Percentiles rank a stretch among this genome's conserved stretches.
Evolutionary conservation across 2,797 vertebrate genomes (phyloP).

Genomic region (Phaenicophaeus curvirostris): DNA sequence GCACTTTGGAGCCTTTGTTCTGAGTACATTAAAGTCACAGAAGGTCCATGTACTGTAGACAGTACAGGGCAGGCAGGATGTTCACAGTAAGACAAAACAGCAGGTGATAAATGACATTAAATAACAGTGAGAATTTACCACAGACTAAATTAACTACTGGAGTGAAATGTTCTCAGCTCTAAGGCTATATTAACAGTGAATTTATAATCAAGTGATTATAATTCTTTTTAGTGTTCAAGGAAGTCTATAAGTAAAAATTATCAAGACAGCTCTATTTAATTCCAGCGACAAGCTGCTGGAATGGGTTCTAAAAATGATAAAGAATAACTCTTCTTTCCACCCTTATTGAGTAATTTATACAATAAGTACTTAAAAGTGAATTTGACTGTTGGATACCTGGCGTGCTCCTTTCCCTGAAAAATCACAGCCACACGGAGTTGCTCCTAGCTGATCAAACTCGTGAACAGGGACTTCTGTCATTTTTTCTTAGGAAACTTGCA

Average conservation of each 20-base stretch:
- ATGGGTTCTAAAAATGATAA: slow-evolving; percentile 47
- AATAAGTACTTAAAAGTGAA: slow-evolving; percentile 39
- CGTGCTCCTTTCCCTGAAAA: not conserved
- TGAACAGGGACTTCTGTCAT: not conserved
- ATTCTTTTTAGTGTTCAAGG: slow-evolving; percentile 75
- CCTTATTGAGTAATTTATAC: slow-evolving; percentile 64
- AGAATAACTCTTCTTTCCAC: slow-evolving; percentile 58
- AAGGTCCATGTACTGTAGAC: slow-evolving; percentile 84
- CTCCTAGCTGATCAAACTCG: not conserved
- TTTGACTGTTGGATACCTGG: slow-evolving; percentile 31
- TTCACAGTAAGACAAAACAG: slow-evolving; percentile 86
- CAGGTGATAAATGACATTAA: slow-evolving; percentile 88
- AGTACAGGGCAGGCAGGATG: slow-evolving; percentile 83
- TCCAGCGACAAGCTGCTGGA: slow-evolving; percentile 70
- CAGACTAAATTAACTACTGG: slow-evolving; percentile 83
- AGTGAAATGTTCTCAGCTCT: slow-evolving; percentile 81
- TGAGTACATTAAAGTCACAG: slow-evolving; percentile 85
- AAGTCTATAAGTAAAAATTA: slow-evolving; percentile 79
- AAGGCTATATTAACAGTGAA: slow-evolving; percentile 84
- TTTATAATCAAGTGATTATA: slow-evolving; percentile 83
- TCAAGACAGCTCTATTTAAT: slow-evolving; percentile 78
- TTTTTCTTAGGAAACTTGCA: slow-evolving; percentile 1
- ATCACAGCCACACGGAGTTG: not conserved
- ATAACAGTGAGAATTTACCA: slow-evolving; percentile 86
- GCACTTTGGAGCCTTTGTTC: slow-evolving; percentile 86